Evolutionary conservation across 1,140 invertebrate species (phyloP).

Genomic region (Drosophila pallidifrons): DNA sequence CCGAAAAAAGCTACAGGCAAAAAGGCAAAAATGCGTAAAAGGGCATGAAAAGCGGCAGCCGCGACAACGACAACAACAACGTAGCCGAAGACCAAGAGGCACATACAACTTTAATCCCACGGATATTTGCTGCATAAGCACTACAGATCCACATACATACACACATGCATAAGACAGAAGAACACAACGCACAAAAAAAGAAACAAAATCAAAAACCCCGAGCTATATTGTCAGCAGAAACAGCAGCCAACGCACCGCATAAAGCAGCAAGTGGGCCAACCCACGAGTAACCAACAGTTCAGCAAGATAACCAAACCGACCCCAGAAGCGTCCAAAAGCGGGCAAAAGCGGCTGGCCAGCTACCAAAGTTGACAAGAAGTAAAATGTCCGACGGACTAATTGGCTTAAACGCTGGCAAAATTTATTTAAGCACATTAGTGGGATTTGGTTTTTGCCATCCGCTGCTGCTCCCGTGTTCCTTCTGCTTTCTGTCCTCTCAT

Average conservation of each 20-base stretch:
- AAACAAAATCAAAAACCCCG: slow-evolving; percentile 37
- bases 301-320: slow-evolving; percentile 28
- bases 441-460: slow-evolving; percentile 75
- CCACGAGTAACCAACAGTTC: slow-evolving; percentile 22
- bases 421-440: slow-evolving; percentile 85
- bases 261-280: slow-evolving; percentile 70
- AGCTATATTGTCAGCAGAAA: slow-evolving; percentile 72
- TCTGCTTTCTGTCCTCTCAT: slow-evolving; percentile 21
- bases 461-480: background rate
- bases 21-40: slow-evolving; percentile 82
- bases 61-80: slow-evolving; percentile 18
- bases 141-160: slow-evolving; percentile 29
- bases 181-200: slow-evolving; percentile 15
- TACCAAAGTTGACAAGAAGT: slow-evolving; percentile 84
- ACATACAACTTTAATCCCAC: slow-evolving; percentile 82
- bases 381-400: slow-evolving; percentile 85
- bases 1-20: slow-evolving; percentile 71
- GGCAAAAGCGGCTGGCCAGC: slow-evolving; percentile 58
- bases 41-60: slow-evolving; percentile 82
- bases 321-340: slow-evolving; percentile 63
- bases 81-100: slow-evolving; percentile 35
- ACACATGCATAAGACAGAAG: background rate
- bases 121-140: slow-evolving; percentile 83
- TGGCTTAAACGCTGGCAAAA: slow-evolving; percentile 85
- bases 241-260: slow-evolving; percentile 53